Base-by-base conservation (phyloP, 2,797 vertebrate genomes). In the Poliocrania exsul region DNA sequence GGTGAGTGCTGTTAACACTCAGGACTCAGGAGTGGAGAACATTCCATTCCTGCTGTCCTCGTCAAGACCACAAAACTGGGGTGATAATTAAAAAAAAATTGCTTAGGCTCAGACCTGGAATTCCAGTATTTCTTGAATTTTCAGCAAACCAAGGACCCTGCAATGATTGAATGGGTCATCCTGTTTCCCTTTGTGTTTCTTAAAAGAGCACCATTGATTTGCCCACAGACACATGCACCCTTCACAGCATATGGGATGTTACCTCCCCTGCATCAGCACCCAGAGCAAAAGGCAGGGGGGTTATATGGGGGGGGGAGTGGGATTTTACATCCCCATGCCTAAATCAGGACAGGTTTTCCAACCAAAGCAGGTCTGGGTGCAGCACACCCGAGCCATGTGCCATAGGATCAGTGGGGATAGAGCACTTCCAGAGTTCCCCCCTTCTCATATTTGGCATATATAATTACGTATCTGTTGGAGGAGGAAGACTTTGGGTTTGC, bases 21-120 rank as follows among this genome's bases (percentile, higher is more conserved):
- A 81, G n/a, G 88, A 54, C 54, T 65, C 1, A 0, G 87, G 88
- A 86, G 79, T 2, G 0, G 85, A 86, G 82, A 92, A 83, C 47
- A 61, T 94, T 94, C 94, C 64, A 93, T 94, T 93, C 86, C 81
- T 60, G 19, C 69, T 92, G 69, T 69, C 67, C 57, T 92, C 0
- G 0, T 91, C 91, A 93, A 86, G 69, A 92, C 65, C 61, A 73
- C 67, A 67, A 92, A 93, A 87, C 12, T 0, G 0, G 71, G 80
- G 77, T 44, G 67, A 70, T 85, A 93, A 87, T 86, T 1, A 28
- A 35, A 8, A 58, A 19, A 81, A 57, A 66, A 53, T 38, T 40
- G 25, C 26, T 78, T 86, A 90, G 72, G 61, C 72, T 88, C 78
- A 78, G 61, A 58, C 23, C 4, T 17, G 1, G 40, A 61, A 18